These are phyloP conservation scores for Sitophilus oryzae DNA, from an alignment of 1,140 invertebrate species.

Conservation along the genomic window DNA sequence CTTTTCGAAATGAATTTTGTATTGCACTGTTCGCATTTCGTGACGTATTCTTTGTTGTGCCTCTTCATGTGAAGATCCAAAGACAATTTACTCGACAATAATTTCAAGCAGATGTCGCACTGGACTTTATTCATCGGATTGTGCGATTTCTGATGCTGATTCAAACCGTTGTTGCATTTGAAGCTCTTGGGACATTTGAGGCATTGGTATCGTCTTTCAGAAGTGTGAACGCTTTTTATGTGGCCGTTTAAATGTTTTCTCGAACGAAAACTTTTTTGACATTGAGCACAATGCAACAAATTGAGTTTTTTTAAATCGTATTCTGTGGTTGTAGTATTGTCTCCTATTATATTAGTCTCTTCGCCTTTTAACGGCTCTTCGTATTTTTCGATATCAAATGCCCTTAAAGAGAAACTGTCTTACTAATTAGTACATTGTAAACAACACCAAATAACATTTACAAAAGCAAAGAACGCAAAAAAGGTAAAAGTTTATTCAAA, in stretches of 20 bases:
- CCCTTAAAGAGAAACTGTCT: too few relatives aligned
- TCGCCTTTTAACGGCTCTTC: too few relatives aligned
- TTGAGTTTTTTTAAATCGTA: too few relatives aligned
- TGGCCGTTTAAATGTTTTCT: constrained; percentile 27
- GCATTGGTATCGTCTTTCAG: constrained; percentile 28
- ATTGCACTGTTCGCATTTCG: constrained; percentile 40
- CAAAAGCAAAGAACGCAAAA: too few relatives aligned
- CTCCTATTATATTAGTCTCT: too few relatives aligned
- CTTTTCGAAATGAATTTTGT: constrained; percentile 34
- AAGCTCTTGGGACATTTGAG: constrained; percentile 43
- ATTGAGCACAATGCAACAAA: not conserved
- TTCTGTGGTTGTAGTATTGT: too few relatives aligned
- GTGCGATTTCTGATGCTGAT: not conserved
- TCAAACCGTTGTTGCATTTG: constrained; percentile 18
- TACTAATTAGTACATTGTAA: too few relatives aligned
- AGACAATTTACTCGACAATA: constrained; percentile 61
- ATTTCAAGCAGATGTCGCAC: constrained; percentile 45
- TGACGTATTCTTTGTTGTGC: constrained; percentile 49
- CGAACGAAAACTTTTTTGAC: constrained; percentile 19
- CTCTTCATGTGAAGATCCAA: constrained; percentile 58
- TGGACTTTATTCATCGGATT: constrained; percentile 17
- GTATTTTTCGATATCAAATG: too few relatives aligned
- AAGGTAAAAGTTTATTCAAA: too few relatives aligned
- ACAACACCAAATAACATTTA: too few relatives aligned
- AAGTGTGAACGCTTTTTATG: constrained; percentile 20